Base-by-base conservation (phyloP, 1,140 invertebrate genomes). In the Acarapis woodi region DNA sequence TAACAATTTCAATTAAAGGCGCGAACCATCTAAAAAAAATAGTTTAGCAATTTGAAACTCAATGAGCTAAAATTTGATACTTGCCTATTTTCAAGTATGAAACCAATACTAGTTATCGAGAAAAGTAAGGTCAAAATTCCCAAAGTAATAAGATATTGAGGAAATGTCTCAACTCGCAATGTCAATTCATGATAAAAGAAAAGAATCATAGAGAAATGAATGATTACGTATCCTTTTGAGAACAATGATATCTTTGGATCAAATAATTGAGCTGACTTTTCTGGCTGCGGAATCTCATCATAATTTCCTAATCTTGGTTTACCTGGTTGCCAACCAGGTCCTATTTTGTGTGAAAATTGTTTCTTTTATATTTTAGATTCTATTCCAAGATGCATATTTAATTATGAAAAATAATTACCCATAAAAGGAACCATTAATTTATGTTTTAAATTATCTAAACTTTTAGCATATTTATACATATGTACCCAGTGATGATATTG, bases 301-400 rank as follows among this genome's bases (percentile, higher is more conserved):
- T 70, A 66, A 15, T 68, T 54, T n/a, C 78, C 79, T 1, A 76
- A 62, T 48, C 78, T 61, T 0, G 76, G 71, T 35, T 62, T 65
- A 3, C 76, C 77, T 3, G 77, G 76, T 33, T 65, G 56, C 79
- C 80, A 87, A 45, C 77, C 79, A 1, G 80, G 80, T 4, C n/a
- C n/a, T n/a, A n/a, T n/a, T n/a, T n/a, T n/a, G n/a, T n/a, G n/a
- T n/a, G n/a, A n/a, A n/a, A n/a, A n/a, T n/a, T n/a, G n/a, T n/a
- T n/a, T n/a, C n/a, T n/a, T n/a, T n/a, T n/a, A n/a, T n/a, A n/a
- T n/a, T n/a, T n/a, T n/a, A n/a, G n/a, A n/a, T n/a, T n/a, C n/a
- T n/a, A n/a, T n/a, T n/a, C n/a, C n/a, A n/a, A n/a, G n/a, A n/a
- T n/a, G n/a, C n/a, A n/a, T n/a, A n/a, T n/a, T n/a, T n/a, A n/a